Evolutionary conservation across 2,888 invertebrate genomes (phyloP).

Genomic region (Chouioia cunea): DNA sequence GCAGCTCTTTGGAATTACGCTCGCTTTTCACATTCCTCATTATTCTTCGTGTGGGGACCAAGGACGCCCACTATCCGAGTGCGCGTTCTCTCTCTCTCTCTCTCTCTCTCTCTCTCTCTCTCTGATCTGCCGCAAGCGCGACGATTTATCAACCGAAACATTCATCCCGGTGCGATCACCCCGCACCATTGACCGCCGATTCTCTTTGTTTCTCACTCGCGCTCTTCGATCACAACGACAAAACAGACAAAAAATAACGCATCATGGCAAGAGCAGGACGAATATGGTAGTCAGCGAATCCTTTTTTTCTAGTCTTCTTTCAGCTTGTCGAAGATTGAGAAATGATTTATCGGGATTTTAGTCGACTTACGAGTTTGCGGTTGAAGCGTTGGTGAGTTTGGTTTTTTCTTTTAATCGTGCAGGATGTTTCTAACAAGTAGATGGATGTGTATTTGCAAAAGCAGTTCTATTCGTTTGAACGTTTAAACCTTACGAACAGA

Average conservation of each 20-base stretch:
- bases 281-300: no score
- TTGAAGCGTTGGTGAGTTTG: no score
- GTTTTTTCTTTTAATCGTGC: no score
- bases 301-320: background rate
- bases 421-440: no score
- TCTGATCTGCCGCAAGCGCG: slow-evolving; percentile 29
- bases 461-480: no score
- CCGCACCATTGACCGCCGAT: background rate
- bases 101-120: slow-evolving; percentile 7
- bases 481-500: no score
- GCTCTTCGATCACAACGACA: no score
- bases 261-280: no score
- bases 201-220: no score
- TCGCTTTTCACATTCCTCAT: slow-evolving; percentile 52
- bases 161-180: slow-evolving; percentile 40
- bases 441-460: no score
- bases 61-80: slow-evolving; percentile 48
- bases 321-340: background rate
- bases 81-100: background rate
- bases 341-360: background rate
- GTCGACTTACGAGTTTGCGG: no score
- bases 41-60: slow-evolving; percentile 47
- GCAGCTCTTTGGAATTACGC: slow-evolving; percentile 37
- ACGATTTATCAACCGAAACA: slow-evolving; percentile 47
- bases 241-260: no score